phyloP scores from a whole-genome alignment of 2,888 invertebrate species.

The Cheilosia vernalis region DNA sequence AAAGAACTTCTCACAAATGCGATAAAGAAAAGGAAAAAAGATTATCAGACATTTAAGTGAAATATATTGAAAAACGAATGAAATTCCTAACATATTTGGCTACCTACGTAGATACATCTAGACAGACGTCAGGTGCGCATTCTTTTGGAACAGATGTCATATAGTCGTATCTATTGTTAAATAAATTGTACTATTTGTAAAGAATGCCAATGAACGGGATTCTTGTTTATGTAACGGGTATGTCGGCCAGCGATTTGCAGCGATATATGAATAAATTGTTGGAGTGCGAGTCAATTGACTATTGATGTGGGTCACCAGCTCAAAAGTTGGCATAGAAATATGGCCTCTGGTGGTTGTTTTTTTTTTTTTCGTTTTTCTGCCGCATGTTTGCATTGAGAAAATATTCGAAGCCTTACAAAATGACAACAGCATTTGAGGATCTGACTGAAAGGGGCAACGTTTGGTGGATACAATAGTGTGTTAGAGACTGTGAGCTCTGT shows the following conservation, averaged over 20 bases:
- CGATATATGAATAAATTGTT: background rate
- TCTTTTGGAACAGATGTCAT: conserved; percentile 38
- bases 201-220: conserved; percentile 13
- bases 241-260: background rate
- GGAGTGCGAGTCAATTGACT: background rate
- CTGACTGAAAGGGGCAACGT: no score
- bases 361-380: no score
- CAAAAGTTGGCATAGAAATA: background rate
- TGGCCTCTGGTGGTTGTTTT: no score
- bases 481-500: no score
- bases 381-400: no score
- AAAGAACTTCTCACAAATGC: background rate
- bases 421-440: no score
- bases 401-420: no score
- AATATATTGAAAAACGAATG: background rate
- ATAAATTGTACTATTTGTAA: conserved; percentile 1
- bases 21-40: background rate
- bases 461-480: no score
- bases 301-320: conserved; percentile 1
- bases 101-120: conserved; percentile 14
- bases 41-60: conserved; percentile 6
- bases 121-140: conserved; percentile 30
- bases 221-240: background rate
- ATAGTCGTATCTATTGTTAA: background rate
- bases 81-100: conserved; percentile 23